Evolutionary conservation across 1,140 invertebrate genomes (phyloP).

Genomic region (Berghia stephanieae): DNA sequence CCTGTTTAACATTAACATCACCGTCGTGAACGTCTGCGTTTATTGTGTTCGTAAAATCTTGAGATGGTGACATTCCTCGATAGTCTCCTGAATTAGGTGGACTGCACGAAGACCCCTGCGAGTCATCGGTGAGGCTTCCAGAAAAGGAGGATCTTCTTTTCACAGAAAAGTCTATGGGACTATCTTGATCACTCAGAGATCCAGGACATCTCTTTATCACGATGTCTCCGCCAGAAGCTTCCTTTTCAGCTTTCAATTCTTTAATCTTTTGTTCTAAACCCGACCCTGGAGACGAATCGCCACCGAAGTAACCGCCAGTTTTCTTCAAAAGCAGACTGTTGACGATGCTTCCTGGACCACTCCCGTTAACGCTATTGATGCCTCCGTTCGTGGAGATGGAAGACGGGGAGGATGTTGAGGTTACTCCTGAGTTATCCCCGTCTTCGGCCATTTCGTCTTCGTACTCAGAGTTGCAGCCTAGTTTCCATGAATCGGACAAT

Average conservation of each 20-base stretch:
- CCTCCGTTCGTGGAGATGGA: neutral
- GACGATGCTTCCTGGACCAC: neutral
- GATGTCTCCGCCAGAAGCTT: neutral
- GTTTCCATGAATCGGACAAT: slow-evolving; percentile 10
- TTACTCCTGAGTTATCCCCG: neutral
- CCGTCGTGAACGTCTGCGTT: too few relatives aligned
- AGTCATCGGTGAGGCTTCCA: slow-evolving; percentile 37
- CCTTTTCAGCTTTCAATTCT: too few relatives aligned
- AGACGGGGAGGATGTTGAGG: neutral
- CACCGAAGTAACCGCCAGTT: neutral
- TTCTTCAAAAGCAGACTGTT: neutral
- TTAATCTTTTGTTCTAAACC: slow-evolving; percentile 21
- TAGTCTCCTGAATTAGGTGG: slow-evolving; percentile 15
- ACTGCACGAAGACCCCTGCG: slow-evolving; percentile 31
- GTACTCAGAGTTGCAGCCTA: neutral
- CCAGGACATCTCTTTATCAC: slow-evolving; percentile 8
- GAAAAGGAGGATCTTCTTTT: slow-evolving; percentile 35
- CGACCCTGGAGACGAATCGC: neutral
- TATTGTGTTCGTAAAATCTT: slow-evolving; percentile 1
- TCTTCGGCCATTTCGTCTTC: slow-evolving; percentile 16
- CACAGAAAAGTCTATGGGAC: slow-evolving; percentile 46
- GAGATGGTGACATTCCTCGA: neutral
- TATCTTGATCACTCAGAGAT: slow-evolving; percentile 33
- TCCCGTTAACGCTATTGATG: too few relatives aligned
- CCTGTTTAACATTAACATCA: too few relatives aligned